phyloP scores from a whole-genome alignment of 2,113 vertebrate species.

The Rafetus swinhoei region DNA sequence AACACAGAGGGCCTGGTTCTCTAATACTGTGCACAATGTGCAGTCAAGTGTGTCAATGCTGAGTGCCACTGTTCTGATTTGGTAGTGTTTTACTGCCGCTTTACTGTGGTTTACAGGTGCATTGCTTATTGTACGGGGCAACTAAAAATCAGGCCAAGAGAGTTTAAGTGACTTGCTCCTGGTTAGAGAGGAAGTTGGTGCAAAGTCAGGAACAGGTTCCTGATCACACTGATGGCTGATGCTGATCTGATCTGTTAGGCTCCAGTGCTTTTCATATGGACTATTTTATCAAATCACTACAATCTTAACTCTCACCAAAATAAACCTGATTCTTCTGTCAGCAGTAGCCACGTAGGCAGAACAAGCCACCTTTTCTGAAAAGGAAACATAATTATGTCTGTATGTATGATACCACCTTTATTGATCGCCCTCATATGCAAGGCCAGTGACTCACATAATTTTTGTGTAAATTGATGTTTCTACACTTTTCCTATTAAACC shows the following conservation, averaged over 20 bases:
- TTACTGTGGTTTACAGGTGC: neutral
- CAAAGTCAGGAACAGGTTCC: neutral
- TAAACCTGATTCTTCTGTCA: too few relatives aligned
- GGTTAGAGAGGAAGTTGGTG: neutral
- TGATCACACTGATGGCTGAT: neutral
- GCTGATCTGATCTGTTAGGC: neutral
- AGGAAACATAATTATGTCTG: neutral
- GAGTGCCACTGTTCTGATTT: neutral
- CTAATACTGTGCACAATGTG: neutral
- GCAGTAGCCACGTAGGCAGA: too few relatives aligned
- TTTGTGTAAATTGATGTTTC: neutral
- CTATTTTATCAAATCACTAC: neutral
- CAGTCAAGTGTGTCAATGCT: neutral
- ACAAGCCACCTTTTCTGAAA: neutral
- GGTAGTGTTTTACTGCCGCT: neutral
- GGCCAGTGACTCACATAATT: neutral
- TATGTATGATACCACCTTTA: neutral
- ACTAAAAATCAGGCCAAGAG: neutral
- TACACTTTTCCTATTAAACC: neutral
- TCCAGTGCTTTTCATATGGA: neutral
- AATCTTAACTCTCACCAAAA: neutral
- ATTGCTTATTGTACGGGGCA: neutral
- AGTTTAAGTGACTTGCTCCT: neutral
- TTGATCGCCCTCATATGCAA: neutral
- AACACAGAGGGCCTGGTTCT: neutral